A percentile compares a stretch with the other conserved stretches of the same genome.
Conservation (phyloP, 2,888 invertebrate species). For the Ochlodes sylvanus region DNA sequence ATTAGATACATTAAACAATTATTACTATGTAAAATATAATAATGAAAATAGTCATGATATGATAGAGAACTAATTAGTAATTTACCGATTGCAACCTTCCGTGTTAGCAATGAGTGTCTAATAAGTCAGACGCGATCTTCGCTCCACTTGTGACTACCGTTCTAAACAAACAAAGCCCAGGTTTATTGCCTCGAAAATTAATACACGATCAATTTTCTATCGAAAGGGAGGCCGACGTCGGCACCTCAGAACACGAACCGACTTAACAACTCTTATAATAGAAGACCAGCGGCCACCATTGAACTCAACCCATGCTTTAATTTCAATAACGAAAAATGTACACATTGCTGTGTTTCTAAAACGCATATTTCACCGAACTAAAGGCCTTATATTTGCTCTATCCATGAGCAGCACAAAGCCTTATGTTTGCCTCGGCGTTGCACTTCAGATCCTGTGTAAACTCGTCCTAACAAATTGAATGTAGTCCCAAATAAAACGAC, state of each 20-base stretch:
- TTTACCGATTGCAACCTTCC: neutral
- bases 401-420: conserved; percentile 80
- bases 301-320: conserved; percentile 63
- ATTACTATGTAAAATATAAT: too few species aligned
- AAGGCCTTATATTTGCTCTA: conserved; percentile 79
- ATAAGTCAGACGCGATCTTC: conserved; percentile 12
- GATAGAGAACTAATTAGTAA: too few species aligned
- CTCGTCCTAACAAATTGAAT: conserved; percentile 76
- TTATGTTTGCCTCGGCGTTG: conserved; percentile 80
- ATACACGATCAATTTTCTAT: conserved; percentile 64
- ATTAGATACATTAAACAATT: too few species aligned
- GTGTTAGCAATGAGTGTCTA: conserved; percentile 23
- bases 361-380: conserved; percentile 82
- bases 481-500: conserved; percentile 45
- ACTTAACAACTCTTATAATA: conserved; percentile 57
- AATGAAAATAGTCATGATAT: too few species aligned
- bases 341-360: conserved; percentile 77
- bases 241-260: conserved; percentile 51
- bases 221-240: conserved; percentile 51
- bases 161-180: conserved; percentile 60
- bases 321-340: conserved; percentile 81
- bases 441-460: conserved; percentile 83
- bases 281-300: conserved; percentile 58
- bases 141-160: conserved; percentile 48
- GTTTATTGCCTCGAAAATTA: conserved; percentile 69